These are phyloP conservation scores for Amblyraja radiata DNA, from an alignment of 2,797 vertebrate species.

Conservation along the genomic window DNA sequence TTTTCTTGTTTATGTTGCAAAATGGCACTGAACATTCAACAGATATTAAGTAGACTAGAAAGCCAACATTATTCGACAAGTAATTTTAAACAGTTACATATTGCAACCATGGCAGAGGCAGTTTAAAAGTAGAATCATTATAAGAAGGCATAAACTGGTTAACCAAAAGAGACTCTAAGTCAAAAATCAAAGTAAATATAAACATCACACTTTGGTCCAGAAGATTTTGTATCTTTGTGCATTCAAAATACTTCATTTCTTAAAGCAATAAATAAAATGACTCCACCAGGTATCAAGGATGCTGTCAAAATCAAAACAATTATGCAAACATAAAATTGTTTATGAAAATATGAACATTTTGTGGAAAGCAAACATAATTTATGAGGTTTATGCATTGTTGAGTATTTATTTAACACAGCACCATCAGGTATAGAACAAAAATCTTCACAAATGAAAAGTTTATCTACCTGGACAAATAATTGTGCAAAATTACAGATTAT, in stretches of 20 bases:
- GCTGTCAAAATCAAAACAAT: background rate
- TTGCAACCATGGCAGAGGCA: background rate
- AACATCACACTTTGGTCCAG: background rate
- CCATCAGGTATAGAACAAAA: background rate
- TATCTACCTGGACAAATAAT: background rate
- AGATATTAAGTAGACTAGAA: too few species aligned
- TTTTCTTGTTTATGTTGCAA: background rate
- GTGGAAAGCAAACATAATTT: background rate
- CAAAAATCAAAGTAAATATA: background rate
- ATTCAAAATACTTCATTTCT: background rate
- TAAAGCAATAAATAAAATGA: too few species aligned
- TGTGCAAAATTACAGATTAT: background rate
- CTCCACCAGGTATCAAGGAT: too few species aligned
- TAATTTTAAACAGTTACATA: background rate
- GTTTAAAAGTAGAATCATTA: background rate
- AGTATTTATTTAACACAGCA: background rate
- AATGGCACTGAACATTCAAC: background rate
- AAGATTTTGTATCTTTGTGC: background rate
- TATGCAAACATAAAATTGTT: background rate
- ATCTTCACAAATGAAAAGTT: background rate
- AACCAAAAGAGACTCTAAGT: background rate
- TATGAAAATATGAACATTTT: background rate
- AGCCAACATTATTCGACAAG: background rate
- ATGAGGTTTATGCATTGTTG: background rate
- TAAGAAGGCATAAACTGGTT: background rate